Percentiles rank a stretch among this genome's conserved stretches.
phyloP scores from a whole-genome alignment of 2,888 invertebrate species.

The Tolmerus cingulatus region DNA sequence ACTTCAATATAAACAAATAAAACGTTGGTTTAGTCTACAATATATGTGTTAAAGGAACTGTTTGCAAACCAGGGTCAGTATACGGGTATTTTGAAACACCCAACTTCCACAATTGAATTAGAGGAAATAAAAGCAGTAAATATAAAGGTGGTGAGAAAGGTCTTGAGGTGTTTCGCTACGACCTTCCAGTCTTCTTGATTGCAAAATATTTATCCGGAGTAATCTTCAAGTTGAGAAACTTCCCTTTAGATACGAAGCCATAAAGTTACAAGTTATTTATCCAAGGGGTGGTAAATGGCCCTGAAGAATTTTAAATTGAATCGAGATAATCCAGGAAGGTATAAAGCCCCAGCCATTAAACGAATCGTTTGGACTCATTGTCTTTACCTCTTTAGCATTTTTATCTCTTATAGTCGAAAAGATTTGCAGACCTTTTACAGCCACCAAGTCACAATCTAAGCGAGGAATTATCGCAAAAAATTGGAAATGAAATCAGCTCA shows the following conservation, averaged over 20 bases:
- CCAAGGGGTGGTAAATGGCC: neutral
- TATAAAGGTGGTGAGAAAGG: neutral
- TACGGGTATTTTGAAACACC: neutral
- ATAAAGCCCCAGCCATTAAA: neutral
- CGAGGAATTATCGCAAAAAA: neutral
- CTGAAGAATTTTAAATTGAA: neutral
- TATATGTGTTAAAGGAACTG: neutral
- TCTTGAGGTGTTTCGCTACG: neutral
- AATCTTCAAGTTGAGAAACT: neutral
- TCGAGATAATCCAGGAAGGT: neutral
- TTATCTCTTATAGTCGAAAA: neutral
- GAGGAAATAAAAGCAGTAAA: neutral
- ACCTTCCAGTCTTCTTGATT: neutral
- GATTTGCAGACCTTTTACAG: neutral
- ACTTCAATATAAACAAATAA: neutral
- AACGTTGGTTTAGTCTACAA: neutral
- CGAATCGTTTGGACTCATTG: neutral
- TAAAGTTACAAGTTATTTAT: neutral
- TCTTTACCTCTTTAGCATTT: neutral
- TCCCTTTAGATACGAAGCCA: neutral
- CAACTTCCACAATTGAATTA: neutral
- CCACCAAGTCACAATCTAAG: neutral
- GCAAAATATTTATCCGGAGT: neutral
- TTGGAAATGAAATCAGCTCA: neutral
- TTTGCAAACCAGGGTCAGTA: neutral